phyloP scores from a whole-genome alignment of 2,797 vertebrate genomes.

The Sus cebifrons region DNA sequence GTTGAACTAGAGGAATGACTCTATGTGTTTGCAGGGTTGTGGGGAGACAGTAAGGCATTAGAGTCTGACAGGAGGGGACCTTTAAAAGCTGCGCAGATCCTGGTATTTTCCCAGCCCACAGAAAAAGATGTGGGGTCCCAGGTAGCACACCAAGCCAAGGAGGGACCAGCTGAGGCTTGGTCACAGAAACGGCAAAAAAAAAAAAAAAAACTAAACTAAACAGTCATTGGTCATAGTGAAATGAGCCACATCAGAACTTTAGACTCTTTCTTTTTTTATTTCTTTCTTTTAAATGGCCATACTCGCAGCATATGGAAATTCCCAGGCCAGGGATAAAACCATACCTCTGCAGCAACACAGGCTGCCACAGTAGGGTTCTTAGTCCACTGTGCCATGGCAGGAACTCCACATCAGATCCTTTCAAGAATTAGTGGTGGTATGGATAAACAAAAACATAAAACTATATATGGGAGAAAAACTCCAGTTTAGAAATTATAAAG shows the following conservation, averaged over 20 bases:
- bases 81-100: background rate
- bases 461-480: background rate
- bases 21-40: background rate
- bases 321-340: too few relatives aligned
- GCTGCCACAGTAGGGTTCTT: too few relatives aligned
- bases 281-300: too few relatives aligned
- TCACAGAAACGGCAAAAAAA: background rate
- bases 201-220: too few relatives aligned
- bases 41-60: too few relatives aligned
- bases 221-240: background rate
- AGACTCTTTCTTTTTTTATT: too few relatives aligned
- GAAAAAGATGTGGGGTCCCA: background rate
- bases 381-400: too few relatives aligned
- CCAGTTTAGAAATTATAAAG: slow-evolving; percentile 23
- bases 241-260: background rate
- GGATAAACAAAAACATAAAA: background rate
- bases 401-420: background rate
- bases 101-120: background rate
- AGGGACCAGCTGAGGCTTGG: background rate
- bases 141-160: background rate
- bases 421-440: background rate
- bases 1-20: background rate
- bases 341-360: too few relatives aligned
- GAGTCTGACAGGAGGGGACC: background rate
- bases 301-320: too few relatives aligned